Evolutionary conservation across 2,888 invertebrate genomes (phyloP), one percentile per base, ranked within the genome.

Genomic region (Agrotis segetum): DNA sequence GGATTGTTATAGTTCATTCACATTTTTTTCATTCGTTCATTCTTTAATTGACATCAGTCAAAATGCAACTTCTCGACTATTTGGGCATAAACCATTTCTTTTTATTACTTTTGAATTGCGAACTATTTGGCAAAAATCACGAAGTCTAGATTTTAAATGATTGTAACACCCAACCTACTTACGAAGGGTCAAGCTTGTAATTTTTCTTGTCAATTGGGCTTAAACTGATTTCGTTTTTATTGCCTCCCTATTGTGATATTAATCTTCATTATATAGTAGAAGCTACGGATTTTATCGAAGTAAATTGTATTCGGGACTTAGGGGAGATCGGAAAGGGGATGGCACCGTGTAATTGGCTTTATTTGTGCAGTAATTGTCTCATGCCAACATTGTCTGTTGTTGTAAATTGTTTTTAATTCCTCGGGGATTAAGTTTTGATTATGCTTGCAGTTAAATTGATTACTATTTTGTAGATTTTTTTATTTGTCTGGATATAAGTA

Each of bases 141-240:
- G 4, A 29, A 34, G 6, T 56, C 34, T 7, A 34, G 6, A 34
- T 34, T n/a, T 21, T 63, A 11, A 40, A 40, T 40, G 40, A 40
- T 40, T 40, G 40, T 40, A 40, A 13, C n/a, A 52, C 11, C 47
- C 21, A 71, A 65, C 66, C 58, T 56, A 49, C 56, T 24, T 24
- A n/a, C 50, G 67, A 77, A 83, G 90, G 90, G 90, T 88, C 87
- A 86, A 83, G 79, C 84, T 80, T 80, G 89, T 90, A 90, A 92
- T 92, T 91, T 87, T 90, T 93, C 93, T 92, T 94, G 94, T 94
- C 95, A 94, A 95, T 94, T 92, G 94, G 89, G 93, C 93, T 92
- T 92, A 92, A 94, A 94, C 93, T 92, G 94, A 95, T 95, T 94
- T 91, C 88, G 91, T 94, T 96, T 95, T 96, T 95, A 95, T 95